These are phyloP conservation scores for Glaucomys volans DNA, from an alignment of 2,113 vertebrate genomes.

Conservation along the genomic window DNA sequence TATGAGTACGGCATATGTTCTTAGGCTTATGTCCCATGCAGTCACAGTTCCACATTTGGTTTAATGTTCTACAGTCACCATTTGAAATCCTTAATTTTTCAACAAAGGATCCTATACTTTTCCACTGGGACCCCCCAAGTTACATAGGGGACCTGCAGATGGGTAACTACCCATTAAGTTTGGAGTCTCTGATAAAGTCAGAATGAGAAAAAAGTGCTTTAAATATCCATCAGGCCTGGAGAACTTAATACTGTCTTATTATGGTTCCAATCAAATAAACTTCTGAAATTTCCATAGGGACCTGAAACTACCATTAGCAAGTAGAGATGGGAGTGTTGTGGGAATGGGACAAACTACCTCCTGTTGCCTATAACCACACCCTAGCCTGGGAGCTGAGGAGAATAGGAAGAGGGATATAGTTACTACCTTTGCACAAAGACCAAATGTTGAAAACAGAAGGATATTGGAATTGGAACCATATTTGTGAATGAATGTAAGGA, in stretches of 20 bases:
- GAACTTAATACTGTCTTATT: neutral
- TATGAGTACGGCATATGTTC: neutral
- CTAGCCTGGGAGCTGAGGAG: neutral
- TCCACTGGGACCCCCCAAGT: neutral
- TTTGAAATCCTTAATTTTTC: neutral
- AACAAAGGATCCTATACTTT: neutral
- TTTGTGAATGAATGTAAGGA: neutral
- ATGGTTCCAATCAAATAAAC: neutral
- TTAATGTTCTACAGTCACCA: neutral
- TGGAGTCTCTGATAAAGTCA: neutral
- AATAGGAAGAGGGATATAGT: neutral
- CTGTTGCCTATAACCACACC: neutral
- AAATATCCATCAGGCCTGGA: neutral
- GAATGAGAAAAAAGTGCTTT: neutral
- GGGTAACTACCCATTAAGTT: neutral
- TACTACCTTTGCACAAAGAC: neutral
- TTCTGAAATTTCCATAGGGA: neutral
- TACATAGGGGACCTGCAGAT: neutral
- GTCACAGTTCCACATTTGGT: neutral
- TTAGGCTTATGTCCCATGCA: rapidly evolving
- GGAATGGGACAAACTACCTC: neutral
- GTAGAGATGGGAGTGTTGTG: neutral
- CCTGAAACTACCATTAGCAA: neutral
- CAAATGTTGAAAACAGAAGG: neutral
- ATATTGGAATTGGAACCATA: slow-evolving; percentile 17